These are phyloP conservation scores for Chaetura pelagica DNA, from an alignment of 2,113 vertebrate genomes.

Conservation along the genomic window DNA sequence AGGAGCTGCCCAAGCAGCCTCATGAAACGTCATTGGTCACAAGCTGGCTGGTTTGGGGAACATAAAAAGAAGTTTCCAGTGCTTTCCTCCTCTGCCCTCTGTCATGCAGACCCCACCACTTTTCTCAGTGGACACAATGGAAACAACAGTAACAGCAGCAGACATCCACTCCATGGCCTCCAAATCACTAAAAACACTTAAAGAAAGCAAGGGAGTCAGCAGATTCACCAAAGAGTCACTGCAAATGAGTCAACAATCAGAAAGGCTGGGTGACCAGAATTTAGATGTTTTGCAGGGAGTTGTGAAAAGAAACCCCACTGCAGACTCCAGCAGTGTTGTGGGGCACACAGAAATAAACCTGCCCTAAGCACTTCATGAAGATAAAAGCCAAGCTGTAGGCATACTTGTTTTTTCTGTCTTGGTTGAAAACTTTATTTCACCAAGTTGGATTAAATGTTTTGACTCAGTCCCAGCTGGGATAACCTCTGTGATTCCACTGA, in stretches of 20 bases:
- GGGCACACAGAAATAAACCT: background rate
- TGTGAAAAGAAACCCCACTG: background rate
- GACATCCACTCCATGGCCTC: background rate
- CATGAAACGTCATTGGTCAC: background rate
- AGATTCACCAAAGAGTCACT: background rate
- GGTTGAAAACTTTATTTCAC: background rate
- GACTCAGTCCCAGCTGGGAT: background rate
- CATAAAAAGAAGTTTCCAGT: background rate
- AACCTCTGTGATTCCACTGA: background rate
- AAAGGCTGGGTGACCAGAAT: background rate
- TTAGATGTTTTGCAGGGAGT: background rate
- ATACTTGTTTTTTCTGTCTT: background rate
- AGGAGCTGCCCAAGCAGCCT: background rate
- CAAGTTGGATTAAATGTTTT: background rate
- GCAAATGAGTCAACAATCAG: background rate
- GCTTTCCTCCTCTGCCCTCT: background rate
- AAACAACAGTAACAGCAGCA: constrained; percentile 36
- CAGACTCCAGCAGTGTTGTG: background rate
- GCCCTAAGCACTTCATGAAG: background rate
- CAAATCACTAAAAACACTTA: background rate
- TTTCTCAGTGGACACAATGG: constrained; percentile 3
- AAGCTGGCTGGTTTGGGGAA: background rate
- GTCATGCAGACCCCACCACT: background rate
- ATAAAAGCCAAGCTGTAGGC: background rate
- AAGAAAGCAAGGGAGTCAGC: background rate